phyloP scores from a whole-genome alignment of 2,797 vertebrate species.

The Triplophysa yarkandensis region DNA sequence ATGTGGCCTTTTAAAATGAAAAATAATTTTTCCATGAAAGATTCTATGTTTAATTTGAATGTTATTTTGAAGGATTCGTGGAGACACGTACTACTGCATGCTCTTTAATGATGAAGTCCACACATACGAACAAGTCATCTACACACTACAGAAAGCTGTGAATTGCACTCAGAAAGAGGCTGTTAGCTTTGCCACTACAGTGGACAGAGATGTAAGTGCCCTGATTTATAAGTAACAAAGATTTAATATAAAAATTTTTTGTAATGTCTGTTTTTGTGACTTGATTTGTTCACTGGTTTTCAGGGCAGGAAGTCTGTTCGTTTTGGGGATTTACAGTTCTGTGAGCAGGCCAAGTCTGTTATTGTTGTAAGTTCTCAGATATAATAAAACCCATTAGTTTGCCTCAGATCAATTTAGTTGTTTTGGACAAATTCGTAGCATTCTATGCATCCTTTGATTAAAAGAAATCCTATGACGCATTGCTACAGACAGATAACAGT shows the following conservation, averaged over 20 bases:
- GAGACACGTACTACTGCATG: conserved; percentile 94
- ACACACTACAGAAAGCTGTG: conserved; percentile 96
- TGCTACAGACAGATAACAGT: neutral
- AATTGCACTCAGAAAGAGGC: conserved; percentile 96
- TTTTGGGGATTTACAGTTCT: conserved; percentile 92
- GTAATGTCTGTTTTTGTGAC: conserved; percentile 20
- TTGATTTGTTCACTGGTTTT: conserved; percentile 34
- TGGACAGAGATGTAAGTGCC: conserved; percentile 92
- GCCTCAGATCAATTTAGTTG: neutral
- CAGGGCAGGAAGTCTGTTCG: conserved; percentile 94
- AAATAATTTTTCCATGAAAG: too few relatives aligned
- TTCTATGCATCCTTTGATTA: neutral
- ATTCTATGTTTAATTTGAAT: too few relatives aligned
- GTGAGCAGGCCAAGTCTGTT: conserved; percentile 92
- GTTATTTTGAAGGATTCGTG: conserved; percentile 76
- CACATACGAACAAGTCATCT: conserved; percentile 98
- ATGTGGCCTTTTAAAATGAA: too few relatives aligned
- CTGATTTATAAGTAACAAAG: neutral
- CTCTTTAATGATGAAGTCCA: conserved; percentile 98
- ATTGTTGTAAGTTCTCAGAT: conserved; percentile 85
- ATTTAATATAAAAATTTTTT: neutral
- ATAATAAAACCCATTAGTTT: conserved; percentile 2
- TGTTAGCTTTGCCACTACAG: conserved; percentile 93
- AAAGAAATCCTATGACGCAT: neutral
- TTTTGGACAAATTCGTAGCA: neutral